Evolutionary conservation across 1,140 invertebrate genomes (phyloP).

Genomic region (Solen grandis): DNA sequence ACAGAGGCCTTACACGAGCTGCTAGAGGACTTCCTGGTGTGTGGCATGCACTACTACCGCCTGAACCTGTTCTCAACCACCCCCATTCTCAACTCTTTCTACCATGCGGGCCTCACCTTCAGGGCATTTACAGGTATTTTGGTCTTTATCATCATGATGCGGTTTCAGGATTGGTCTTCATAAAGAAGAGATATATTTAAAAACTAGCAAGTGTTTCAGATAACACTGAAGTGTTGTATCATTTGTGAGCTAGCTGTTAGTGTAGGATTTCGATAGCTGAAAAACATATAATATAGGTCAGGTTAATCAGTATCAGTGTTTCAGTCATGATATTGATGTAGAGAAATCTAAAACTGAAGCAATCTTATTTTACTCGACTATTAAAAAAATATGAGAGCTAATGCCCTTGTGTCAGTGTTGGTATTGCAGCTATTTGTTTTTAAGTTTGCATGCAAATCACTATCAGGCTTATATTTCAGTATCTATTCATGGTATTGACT

Average conservation of each 20-base stretch:
- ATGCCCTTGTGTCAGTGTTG: too few species aligned
- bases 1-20: slow-evolving; percentile 62
- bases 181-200: not conserved
- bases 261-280: not conserved
- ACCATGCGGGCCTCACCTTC: slow-evolving; percentile 66
- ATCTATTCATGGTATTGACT: too few species aligned
- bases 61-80: slow-evolving; percentile 64
- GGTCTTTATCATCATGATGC: not conserved
- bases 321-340: too few species aligned
- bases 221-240: not conserved
- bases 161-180: not conserved
- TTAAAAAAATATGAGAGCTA: too few species aligned
- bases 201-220: not conserved
- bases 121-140: slow-evolving; percentile 65
- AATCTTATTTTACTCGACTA: too few species aligned
- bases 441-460: too few species aligned
- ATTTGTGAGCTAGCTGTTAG: not conserved
- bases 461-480: too few species aligned
- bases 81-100: slow-evolving; percentile 63
- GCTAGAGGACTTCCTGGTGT: slow-evolving; percentile 64
- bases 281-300: not conserved
- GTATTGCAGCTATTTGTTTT: too few species aligned
- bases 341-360: too few species aligned
- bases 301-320: not conserved
- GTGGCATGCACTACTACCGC: slow-evolving; percentile 67